Conservation (phyloP, 2,797 vertebrate genomes). For the Ibycter americanus region DNA sequence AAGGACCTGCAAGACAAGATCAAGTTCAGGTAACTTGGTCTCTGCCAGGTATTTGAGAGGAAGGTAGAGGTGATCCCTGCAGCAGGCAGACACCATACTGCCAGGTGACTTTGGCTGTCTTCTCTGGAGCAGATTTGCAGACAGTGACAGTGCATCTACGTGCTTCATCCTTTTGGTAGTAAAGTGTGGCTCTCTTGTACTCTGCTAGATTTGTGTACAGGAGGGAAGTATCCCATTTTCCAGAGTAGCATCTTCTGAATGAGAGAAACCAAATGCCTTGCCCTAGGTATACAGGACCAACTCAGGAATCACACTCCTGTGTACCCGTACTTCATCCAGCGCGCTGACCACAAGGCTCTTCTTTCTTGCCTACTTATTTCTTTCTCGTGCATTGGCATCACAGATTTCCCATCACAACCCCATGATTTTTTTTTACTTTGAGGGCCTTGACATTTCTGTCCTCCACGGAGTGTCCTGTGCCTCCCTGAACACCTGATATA, state of each 20-base stretch:
- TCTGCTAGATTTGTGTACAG: not conserved
- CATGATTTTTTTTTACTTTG: not conserved
- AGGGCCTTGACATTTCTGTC: not conserved
- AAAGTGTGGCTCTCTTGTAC: not conserved
- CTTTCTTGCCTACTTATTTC: not conserved
- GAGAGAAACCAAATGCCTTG: not conserved
- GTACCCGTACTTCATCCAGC: not conserved
- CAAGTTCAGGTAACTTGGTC: not conserved
- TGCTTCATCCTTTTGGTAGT: not conserved
- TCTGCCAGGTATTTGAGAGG: not conserved
- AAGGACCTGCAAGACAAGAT: not conserved
- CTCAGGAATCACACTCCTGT: not conserved
- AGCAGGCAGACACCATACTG: not conserved
- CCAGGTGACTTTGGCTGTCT: not conserved
- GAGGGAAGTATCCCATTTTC: not conserved
- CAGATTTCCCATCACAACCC: not conserved
- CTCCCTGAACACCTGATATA: not conserved
- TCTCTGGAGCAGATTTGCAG: not conserved
- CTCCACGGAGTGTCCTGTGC: not conserved
- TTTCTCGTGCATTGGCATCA: not conserved
- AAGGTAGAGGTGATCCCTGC: not conserved
- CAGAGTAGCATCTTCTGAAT: not conserved
- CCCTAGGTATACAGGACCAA: not conserved
- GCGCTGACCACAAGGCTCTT: rapidly evolving
- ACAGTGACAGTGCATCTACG: not conserved